Evolutionary conservation across 2,797 vertebrate genomes (phyloP).

Genomic region (Lutjanus campechanus): DNA sequence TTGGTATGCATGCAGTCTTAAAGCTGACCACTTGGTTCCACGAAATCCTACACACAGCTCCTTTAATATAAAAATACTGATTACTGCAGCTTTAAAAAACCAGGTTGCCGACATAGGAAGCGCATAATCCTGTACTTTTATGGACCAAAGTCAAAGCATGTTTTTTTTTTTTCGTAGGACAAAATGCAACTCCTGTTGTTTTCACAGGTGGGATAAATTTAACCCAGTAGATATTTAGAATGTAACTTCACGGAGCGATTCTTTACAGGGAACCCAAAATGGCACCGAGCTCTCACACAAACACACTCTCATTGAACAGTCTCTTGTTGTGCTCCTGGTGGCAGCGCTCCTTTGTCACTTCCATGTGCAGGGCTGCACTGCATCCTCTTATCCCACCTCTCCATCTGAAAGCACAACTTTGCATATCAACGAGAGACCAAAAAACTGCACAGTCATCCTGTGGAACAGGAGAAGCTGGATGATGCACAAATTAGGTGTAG

Average conservation of each 20-base stretch:
- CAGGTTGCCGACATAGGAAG: neutral
- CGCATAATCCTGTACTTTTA: neutral
- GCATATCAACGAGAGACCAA: conserved; percentile 69
- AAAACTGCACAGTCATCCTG: conserved; percentile 65
- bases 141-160: neutral
- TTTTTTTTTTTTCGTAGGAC: neutral
- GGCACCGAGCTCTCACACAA: conserved; percentile 6
- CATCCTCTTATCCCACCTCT: conserved; percentile 45
- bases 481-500: conserved; percentile 35
- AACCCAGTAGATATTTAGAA: neutral
- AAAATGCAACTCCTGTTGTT: neutral
- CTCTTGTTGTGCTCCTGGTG: neutral
- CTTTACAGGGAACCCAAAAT: neutral
- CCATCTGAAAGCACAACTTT: conserved; percentile 54
- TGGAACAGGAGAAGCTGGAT: conserved; percentile 36
- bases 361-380: conserved; percentile 29
- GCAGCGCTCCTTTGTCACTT: conserved; percentile 38
- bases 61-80: neutral
- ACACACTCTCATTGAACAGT: conserved; percentile 24
- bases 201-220: neutral
- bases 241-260: neutral
- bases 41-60: too few species aligned
- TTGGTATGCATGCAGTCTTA: too few species aligned
- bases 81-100: neutral
- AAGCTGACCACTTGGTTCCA: too few species aligned